Evolutionary conservation across 2,888 invertebrate species (phyloP).

Genomic region (Micoletzkya japonica): DNA sequence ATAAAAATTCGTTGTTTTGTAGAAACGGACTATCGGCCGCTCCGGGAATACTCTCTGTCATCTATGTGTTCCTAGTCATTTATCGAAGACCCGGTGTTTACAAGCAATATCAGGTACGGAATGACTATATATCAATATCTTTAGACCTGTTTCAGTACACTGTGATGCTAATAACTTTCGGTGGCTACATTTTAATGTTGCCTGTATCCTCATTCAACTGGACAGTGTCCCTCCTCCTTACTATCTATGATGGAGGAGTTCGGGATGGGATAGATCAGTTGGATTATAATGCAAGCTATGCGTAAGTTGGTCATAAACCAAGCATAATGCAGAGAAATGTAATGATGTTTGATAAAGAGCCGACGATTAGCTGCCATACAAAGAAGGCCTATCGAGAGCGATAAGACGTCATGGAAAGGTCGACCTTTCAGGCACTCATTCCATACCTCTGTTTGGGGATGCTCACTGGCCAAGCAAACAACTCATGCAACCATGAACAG

Average conservation of each 20-base stretch:
- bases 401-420: background rate
- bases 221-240: background rate
- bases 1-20: background rate
- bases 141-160: conserved; percentile 10
- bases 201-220: conserved; percentile 17
- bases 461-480: conserved; percentile 9
- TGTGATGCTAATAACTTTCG: conserved; percentile 15
- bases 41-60: conserved; percentile 1
- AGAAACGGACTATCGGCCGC: conserved; percentile 14
- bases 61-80: conserved; percentile 8
- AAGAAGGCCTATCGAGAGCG: background rate
- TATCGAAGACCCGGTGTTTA: conserved; percentile 4
- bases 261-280: background rate
- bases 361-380: no score
- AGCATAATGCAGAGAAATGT: background rate
- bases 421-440: conserved; percentile 7
- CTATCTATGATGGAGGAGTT: conserved; percentile 17
- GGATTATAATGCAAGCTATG: conserved; percentile 3
- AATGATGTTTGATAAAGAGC: no score
- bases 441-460: conserved; percentile 7
- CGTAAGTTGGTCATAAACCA: background rate
- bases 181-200: conserved; percentile 8
- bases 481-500: conserved; percentile 8
- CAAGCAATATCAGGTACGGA: conserved; percentile 11
- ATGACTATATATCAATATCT: background rate